Percentiles rank a stretch among this genome's conserved stretches.
Conservation (phyloP, 2,113 vertebrate species). For the Cololabis saira region DNA sequence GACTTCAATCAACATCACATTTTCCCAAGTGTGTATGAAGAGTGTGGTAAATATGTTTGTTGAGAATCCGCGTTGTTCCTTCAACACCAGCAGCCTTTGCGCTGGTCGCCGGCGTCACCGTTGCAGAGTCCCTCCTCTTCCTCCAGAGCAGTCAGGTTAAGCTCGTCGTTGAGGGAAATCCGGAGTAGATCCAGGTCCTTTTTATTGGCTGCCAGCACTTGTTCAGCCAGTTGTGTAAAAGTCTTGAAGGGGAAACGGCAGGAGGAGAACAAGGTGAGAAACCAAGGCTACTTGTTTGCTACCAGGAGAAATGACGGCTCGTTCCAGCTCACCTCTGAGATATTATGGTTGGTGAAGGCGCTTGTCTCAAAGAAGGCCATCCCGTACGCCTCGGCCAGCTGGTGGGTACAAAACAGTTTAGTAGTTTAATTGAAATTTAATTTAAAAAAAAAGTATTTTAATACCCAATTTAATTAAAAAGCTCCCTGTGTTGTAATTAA, state of each 20-base stretch:
- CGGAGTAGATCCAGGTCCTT: slow-evolving; percentile 93
- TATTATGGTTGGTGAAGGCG: slow-evolving; percentile 97
- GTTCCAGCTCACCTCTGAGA: slow-evolving; percentile 87
- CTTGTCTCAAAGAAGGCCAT: slow-evolving; percentile 99
- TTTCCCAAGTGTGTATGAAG: slow-evolving; percentile 35
- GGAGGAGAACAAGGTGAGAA: not conserved
- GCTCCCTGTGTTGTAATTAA: too few relatives aligned
- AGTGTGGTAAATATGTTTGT: slow-evolving; percentile 7
- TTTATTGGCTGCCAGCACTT: slow-evolving; percentile 93
- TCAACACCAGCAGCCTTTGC: slow-evolving; percentile 95
- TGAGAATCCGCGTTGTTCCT: slow-evolving; percentile 21
- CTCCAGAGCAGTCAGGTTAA: slow-evolving; percentile 87
- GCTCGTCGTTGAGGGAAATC: slow-evolving; percentile 75
- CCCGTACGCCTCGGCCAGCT: slow-evolving; percentile 95
- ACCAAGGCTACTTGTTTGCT: not conserved
- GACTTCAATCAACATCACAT: slow-evolving; percentile 11
- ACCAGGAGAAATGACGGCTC: not conserved
- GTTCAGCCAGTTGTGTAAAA: slow-evolving; percentile 93
- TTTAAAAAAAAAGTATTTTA: not conserved
- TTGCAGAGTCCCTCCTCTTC: slow-evolving; percentile 87
- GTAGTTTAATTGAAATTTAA: not conserved
- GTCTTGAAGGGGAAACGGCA: slow-evolving; percentile 76
- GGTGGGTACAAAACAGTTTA: slow-evolving; percentile 23
- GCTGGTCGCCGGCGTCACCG: slow-evolving; percentile 68
- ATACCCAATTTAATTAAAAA: too few relatives aligned